Percentiles rank a stretch among this genome's conserved stretches.
Conservation (phyloP, 2,888 invertebrate species). For the Oasisia sp. region DNA sequence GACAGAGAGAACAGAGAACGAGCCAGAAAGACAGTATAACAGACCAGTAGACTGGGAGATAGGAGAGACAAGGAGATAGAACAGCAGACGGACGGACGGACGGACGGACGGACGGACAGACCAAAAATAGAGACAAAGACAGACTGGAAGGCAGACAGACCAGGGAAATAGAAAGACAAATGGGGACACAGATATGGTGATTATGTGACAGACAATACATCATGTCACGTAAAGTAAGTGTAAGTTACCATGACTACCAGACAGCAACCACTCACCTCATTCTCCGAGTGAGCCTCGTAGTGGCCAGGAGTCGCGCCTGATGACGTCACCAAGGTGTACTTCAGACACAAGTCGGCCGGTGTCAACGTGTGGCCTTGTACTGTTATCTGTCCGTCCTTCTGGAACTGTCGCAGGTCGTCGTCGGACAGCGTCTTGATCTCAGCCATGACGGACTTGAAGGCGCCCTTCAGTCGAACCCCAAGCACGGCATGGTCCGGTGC, state of each 20-base stretch:
- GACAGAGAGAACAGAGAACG: too few species aligned
- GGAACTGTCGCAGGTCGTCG: conserved; percentile 77
- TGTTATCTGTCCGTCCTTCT: conserved; percentile 75
- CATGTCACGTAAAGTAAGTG: not conserved
- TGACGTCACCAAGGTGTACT: conserved; percentile 77
- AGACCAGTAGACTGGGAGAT: too few species aligned
- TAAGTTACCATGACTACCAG: not conserved
- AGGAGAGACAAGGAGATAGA: not conserved
- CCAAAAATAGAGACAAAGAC: not conserved
- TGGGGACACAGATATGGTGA: not conserved
- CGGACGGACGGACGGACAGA: not conserved
- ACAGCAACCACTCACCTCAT: conserved; percentile 68
- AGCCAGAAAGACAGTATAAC: too few species aligned
- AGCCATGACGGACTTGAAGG: conserved; percentile 86
- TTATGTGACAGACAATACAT: not conserved
- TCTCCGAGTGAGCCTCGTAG: conserved; percentile 91
- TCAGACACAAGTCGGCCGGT: conserved; percentile 69
- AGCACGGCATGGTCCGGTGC: conserved; percentile 94
- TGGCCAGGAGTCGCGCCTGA: conserved; percentile 45
- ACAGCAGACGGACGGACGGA: not conserved
- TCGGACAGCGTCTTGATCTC: conserved; percentile 74
- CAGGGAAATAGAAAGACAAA: not conserved
- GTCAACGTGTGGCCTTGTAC: conserved; percentile 80
- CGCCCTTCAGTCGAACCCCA: conserved; percentile 87
- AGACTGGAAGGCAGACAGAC: not conserved